Base-by-base conservation (phyloP, 2,113 vertebrate genomes). In the Hippoglossus stenolepis region DNA sequence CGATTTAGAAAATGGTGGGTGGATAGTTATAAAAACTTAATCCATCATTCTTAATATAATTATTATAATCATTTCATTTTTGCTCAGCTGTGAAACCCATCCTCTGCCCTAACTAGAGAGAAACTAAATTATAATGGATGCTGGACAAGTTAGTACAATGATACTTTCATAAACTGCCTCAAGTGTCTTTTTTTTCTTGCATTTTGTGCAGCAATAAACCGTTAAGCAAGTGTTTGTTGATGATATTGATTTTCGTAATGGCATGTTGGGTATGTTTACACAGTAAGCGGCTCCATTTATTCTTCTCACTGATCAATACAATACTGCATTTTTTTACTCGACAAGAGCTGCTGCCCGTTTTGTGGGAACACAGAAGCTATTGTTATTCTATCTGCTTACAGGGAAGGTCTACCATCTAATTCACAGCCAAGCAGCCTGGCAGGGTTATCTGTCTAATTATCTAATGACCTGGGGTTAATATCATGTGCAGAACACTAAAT, bases 241-340 rank as follows among this genome's bases (percentile, higher is more conserved):
- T 66, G 24, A 21, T 62, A 62, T 57, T 38, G 60, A 53, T 24
- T 38, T 61, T 45, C n/a, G n/a, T n/a, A n/a, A n/a, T 57, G 15
- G 47, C 21, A 26, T 43, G 35, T 43, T 54, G 7, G 47, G 26
- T 53, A 66, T 28, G 51, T 71, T 80, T 60, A 26, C 82, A 65
- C 43, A 51, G 38, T 7, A n/a, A 47, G 43, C 20, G 31, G 7
- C 23, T 15, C 24, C 17, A 38, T 75, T 74, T 20, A 54, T 73
- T 75, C 10, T 23, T 24, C 49, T 51, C 38, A 38, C 13, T 2
- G 8, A 24, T 73, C 6, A 0, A 68, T 76, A 4, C 13, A 26
- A 2, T 49, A 56, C 35, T 21, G 58, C 15, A 54, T 43, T 75
- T 54, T 54, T 66, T 62, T 26, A 56, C 45, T 40, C 24, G 15